Percentiles rank a stretch among this genome's conserved stretches.
phyloP scores from a whole-genome alignment of 2,888 invertebrate genomes.

The Noctua pronuba region DNA sequence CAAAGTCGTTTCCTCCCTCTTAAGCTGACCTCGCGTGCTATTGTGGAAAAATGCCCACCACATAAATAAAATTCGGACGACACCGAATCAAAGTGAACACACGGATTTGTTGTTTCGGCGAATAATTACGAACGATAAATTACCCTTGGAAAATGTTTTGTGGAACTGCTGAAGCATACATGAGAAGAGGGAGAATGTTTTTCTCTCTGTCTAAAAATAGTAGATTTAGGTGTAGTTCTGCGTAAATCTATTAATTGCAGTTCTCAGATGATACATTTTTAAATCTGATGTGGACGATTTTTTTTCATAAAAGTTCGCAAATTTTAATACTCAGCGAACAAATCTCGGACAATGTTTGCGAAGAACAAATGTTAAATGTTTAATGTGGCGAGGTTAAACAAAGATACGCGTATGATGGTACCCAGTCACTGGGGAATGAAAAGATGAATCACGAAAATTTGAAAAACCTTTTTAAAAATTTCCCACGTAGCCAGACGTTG shows the following conservation, averaged over 20 bases:
- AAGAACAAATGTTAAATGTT: constrained; percentile 76
- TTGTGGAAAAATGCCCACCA: constrained; percentile 88
- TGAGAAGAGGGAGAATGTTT: constrained; percentile 13
- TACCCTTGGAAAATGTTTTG: constrained; percentile 46
- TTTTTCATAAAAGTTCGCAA: constrained; percentile 20
- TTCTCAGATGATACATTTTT: constrained; percentile 44
- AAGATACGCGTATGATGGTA: constrained; percentile 74
- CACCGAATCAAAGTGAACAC: constrained; percentile 84
- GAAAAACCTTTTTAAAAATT: constrained; percentile 83
- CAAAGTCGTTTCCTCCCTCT: constrained; percentile 90
- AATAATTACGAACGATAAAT: constrained; percentile 67
- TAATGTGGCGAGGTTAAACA: constrained; percentile 79
- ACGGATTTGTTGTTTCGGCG: constrained; percentile 71
- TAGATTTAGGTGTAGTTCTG: background rate
- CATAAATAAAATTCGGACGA: constrained; percentile 86
- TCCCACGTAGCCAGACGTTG: constrained; percentile 76
- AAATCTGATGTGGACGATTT: constrained; percentile 51
- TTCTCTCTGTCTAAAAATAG: constrained; percentile 25
- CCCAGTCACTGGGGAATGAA: constrained; percentile 70
- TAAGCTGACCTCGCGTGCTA: constrained; percentile 89
- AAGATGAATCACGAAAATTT: constrained; percentile 80
- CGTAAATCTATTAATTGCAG: constrained; percentile 27
- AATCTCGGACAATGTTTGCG: constrained; percentile 77
- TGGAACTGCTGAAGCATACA: constrained; percentile 33
- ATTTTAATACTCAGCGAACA: constrained; percentile 51